Evolutionary conservation across 2,797 vertebrate species (phyloP).

Genomic region (Bucorvus abyssinicus): DNA sequence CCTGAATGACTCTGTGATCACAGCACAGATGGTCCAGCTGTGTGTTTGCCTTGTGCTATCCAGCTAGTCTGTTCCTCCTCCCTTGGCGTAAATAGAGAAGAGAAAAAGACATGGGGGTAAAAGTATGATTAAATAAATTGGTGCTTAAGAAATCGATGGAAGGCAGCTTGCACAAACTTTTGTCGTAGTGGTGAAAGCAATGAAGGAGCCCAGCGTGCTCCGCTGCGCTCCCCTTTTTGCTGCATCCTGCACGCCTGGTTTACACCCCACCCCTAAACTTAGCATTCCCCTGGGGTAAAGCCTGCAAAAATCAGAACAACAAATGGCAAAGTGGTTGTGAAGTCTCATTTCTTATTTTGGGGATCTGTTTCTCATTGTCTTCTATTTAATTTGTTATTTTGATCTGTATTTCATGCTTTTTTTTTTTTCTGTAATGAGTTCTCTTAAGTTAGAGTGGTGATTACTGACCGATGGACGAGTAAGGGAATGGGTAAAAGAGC

Average conservation of each 20-base stretch:
- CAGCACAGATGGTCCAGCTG: neutral
- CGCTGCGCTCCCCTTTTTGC: rapidly evolving
- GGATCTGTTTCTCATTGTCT: neutral
- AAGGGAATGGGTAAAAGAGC: neutral
- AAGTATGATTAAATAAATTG: no score
- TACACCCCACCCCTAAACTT: rapidly evolving
- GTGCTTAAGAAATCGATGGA: rapidly evolving
- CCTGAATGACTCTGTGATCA: neutral
- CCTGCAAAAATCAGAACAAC: neutral
- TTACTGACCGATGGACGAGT: neutral
- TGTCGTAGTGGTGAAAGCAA: rapidly evolving
- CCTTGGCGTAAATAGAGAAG: neutral
- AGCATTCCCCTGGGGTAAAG: rapidly evolving
- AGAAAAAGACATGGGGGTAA: no score
- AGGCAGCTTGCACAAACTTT: neutral
- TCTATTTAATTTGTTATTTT: neutral
- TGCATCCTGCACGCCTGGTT: neutral
- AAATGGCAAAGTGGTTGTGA: neutral
- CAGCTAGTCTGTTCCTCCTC: neutral
- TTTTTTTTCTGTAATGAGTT: neutral
- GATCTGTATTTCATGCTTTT: neutral
- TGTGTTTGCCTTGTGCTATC: neutral
- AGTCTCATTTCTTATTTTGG: neutral
- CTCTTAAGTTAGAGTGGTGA: neutral
- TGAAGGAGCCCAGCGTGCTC: neutral